These are phyloP conservation scores for Zoroaster sp. DNA, from an alignment of 53 echinoderm and acorn worm species.

Conservation along the genomic window DNA sequence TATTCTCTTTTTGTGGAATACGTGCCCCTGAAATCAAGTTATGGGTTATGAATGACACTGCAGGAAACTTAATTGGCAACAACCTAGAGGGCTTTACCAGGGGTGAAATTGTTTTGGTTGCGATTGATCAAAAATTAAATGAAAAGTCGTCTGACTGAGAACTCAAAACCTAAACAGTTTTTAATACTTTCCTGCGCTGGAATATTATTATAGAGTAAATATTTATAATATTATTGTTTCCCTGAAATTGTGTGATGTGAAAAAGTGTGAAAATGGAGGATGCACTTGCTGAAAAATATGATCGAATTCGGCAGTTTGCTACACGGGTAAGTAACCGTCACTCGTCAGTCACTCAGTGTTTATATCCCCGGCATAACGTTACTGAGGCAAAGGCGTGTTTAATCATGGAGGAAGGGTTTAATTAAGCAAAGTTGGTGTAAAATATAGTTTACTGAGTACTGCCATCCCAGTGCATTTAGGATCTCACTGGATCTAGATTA, in stretches of 20 bases:
- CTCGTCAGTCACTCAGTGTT: too few relatives aligned
- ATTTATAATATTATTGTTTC: too few relatives aligned
- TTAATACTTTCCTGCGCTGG: neutral
- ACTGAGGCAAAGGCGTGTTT: too few relatives aligned
- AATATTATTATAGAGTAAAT: neutral
- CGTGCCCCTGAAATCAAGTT: neutral
- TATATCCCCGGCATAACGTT: too few relatives aligned
- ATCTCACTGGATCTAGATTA: too few relatives aligned
- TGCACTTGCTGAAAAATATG: constrained; percentile 47
- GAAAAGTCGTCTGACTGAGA: neutral
- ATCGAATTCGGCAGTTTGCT: constrained; percentile 47
- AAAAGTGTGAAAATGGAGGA: constrained; percentile 13
- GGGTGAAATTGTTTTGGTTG: too few relatives aligned
- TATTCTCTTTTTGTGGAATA: too few relatives aligned
- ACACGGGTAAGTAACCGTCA: constrained; percentile 61
- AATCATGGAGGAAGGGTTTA: too few relatives aligned
- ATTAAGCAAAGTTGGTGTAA: too few relatives aligned
- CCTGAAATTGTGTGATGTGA: neutral
- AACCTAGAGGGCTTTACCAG: neutral
- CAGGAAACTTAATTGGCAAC: constrained; percentile 11
- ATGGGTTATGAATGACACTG: neutral
- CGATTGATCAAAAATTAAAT: neutral
- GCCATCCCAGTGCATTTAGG: too few relatives aligned
- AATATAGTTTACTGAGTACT: too few relatives aligned
- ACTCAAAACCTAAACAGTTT: neutral